A percentile compares a stretch with the other conserved stretches of the same genome.
phyloP scores from a whole-genome alignment of 2,888 invertebrate species.

The Hydriomena furcata region DNA sequence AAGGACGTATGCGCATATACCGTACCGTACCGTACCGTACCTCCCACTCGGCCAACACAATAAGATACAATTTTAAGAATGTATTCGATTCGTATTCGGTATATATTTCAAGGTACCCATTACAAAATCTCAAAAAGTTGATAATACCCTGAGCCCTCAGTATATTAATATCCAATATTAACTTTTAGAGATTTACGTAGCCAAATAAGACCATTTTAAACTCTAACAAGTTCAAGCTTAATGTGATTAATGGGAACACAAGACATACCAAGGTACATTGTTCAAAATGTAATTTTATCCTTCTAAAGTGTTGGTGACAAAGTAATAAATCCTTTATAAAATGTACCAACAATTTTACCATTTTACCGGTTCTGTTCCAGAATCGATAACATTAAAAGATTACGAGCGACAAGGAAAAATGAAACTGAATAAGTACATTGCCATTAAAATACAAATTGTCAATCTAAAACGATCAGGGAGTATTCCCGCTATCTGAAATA shows the following conservation, averaged over 20 bases:
- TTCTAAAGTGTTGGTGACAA: conserved; percentile 14
- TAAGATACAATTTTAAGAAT: too few species aligned
- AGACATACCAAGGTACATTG: conserved; percentile 9
- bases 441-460: conserved; percentile 43
- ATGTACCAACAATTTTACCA: conserved; percentile 28
- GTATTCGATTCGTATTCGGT: too few species aligned
- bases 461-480: conserved; percentile 45
- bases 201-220: not conserved
- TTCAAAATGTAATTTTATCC: conserved; percentile 14
- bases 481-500: too few species aligned
- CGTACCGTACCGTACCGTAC: too few species aligned
- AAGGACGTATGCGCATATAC: too few species aligned
- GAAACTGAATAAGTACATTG: conserved; percentile 35
- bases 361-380: conserved; percentile 16
- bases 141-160: too few species aligned
- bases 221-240: conserved; percentile 2
- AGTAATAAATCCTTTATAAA: conserved; percentile 23
- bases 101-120: too few species aligned
- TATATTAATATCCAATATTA: too few species aligned
- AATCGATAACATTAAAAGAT: conserved; percentile 32
- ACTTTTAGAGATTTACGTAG: not conserved
- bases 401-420: conserved; percentile 32
- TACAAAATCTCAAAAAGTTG: too few species aligned
- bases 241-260: conserved; percentile 8
- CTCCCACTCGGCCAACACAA: too few species aligned